phyloP scores from a whole-genome alignment of 2,888 invertebrate species.

The Hofmannophila pseudospretella region DNA sequence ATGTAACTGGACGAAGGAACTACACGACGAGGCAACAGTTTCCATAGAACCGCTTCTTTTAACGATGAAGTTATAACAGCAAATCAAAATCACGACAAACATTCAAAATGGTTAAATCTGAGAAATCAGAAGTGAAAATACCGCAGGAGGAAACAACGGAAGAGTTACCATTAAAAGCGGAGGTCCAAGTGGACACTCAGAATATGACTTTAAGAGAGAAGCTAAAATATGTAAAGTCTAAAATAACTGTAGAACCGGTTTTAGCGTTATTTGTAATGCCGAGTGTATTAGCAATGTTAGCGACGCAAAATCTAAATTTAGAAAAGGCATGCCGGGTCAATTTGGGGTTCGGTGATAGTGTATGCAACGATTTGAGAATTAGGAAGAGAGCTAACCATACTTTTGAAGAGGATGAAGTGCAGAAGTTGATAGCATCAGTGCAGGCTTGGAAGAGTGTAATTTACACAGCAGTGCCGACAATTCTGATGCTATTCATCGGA shows the following conservation, averaged over 20 bases:
- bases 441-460: conserved; percentile 76
- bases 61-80: background rate
- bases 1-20: conserved; percentile 27
- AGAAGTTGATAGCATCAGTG: conserved; percentile 75
- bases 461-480: conserved; percentile 71
- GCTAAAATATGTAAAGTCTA: conserved; percentile 65
- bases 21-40: background rate
- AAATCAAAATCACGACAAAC: background rate
- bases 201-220: conserved; percentile 61
- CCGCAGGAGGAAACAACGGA: conserved; percentile 30
- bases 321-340: conserved; percentile 93
- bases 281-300: conserved; percentile 82
- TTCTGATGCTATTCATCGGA: conserved; percentile 78
- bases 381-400: conserved; percentile 83
- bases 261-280: conserved; percentile 82
- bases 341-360: conserved; percentile 80
- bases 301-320: conserved; percentile 89
- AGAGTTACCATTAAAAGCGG: conserved; percentile 46
- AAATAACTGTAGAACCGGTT: conserved; percentile 82
- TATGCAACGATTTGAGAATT: conserved; percentile 84
- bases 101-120: conserved; percentile 37
- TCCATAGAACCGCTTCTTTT: background rate
- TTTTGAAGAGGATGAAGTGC: conserved; percentile 81
- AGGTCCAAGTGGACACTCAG: conserved; percentile 35
- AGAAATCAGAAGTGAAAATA: conserved; percentile 27